Conservation (phyloP, 2,797 vertebrate species). For the Chelidonichthys spinosus region DNA sequence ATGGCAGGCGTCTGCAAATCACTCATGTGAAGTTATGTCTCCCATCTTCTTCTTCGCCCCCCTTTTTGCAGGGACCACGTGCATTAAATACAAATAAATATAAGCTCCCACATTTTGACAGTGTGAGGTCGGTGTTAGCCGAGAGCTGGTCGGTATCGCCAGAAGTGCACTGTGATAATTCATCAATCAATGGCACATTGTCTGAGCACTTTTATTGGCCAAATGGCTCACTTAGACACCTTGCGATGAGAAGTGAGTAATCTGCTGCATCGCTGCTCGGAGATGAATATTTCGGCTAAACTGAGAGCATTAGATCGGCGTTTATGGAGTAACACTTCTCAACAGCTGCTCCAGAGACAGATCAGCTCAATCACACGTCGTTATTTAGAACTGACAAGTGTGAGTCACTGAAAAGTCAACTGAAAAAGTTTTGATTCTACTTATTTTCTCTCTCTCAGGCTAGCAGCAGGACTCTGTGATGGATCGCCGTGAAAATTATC, state of each 20-base stretch:
- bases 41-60: conserved; percentile 17
- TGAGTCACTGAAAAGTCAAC: conserved; percentile 26
- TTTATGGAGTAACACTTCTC: conserved; percentile 19
- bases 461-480: not conserved
- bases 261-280: not conserved
- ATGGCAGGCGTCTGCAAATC: conserved; percentile 68
- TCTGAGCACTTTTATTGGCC: conserved; percentile 20
- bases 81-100: conserved; percentile 1
- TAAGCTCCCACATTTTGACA: not conserved
- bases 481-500: not conserved
- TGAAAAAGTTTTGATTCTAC: conserved; percentile 2
- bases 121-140: conserved; percentile 4
- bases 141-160: conserved; percentile 23
- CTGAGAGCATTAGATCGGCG: conserved; percentile 12
- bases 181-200: conserved; percentile 42
- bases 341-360: conserved; percentile 43
- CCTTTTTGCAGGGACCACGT: not conserved
- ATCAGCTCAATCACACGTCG: conserved; percentile 31
- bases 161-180: conserved; percentile 31
- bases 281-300: not conserved
- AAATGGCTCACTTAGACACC: conserved; percentile 43
- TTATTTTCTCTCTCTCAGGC: not conserved
- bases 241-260: conserved; percentile 1
- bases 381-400: conserved; percentile 43
- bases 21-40: conserved; percentile 76